Conservation (phyloP, 1,140 invertebrate species). For the Belonocnema kinseyi region DNA sequence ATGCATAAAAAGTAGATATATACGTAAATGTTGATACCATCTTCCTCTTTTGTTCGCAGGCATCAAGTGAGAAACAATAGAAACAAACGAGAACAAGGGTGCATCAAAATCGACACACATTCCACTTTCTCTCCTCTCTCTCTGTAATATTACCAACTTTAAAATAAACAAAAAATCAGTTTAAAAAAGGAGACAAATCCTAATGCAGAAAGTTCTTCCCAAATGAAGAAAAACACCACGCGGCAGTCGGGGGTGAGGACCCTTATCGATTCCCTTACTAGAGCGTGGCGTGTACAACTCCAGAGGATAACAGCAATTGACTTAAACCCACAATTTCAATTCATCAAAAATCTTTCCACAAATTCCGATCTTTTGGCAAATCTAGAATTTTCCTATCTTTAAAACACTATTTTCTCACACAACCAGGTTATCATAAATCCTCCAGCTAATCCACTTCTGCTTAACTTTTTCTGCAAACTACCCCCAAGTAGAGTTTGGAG, state of each 20-base stretch:
- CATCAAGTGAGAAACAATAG: no score
- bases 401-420: not conserved
- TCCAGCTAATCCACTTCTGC: not conserved
- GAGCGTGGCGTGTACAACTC: not conserved
- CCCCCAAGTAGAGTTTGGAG: not conserved
- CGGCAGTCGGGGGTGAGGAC: conserved; percentile 14
- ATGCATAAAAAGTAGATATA: no score
- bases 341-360: no score
- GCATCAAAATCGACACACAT: no score
- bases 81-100: no score
- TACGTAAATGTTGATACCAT: no score
- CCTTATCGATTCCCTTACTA: conserved; percentile 14
- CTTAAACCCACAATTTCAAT: not conserved
- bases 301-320: not conserved
- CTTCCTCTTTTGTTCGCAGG: no score
- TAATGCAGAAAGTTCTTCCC: no score
- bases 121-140: no score
- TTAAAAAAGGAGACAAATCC: no score
- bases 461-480: not conserved
- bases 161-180: no score
- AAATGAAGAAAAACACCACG: not conserved
- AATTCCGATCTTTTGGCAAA: not conserved
- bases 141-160: no score
- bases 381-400: not conserved
- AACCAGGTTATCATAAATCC: not conserved